Percentiles rank a stretch among this genome's conserved stretches.
Evolutionary conservation across 1,140 invertebrate genomes (phyloP).

Genomic region (Lasioglossum baleicum): DNA sequence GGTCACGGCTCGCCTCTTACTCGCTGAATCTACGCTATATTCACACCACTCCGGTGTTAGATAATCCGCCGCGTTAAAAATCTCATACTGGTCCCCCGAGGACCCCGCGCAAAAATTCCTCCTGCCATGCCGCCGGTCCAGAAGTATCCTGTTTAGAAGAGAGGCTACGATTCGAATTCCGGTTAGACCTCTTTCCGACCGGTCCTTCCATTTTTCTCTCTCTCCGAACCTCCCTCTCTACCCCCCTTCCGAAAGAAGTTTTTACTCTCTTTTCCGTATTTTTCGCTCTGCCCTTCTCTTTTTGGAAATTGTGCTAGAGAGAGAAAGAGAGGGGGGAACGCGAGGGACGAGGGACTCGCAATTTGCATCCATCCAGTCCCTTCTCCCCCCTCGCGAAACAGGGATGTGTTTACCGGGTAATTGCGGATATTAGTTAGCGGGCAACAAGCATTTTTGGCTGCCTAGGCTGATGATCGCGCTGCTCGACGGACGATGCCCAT

Average conservation of each 20-base stretch:
- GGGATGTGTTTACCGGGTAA: not conserved
- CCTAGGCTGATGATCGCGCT: not conserved
- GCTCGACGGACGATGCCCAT: not conserved
- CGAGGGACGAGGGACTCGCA: not conserved
- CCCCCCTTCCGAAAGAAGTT: not conserved
- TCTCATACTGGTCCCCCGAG: conserved; percentile 32
- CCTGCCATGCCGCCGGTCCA: not conserved
- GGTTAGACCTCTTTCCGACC: not conserved
- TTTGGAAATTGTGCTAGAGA: not conserved
- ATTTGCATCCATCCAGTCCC: not conserved
- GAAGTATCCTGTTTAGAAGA: conserved; percentile 2
- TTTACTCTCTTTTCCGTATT: not conserved
- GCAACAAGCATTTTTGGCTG: conserved; percentile 9
- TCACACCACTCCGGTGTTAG: conserved; percentile 64
- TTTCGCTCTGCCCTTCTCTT: not conserved
- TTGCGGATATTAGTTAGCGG: conserved; percentile 4
- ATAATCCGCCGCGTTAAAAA: conserved; percentile 71
- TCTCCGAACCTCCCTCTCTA: not conserved
- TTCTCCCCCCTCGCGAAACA: not conserved
- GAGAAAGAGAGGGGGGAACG: too few species aligned
- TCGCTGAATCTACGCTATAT: conserved; percentile 37
- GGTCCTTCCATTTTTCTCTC: not conserved
- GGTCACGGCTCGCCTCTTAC: conserved; percentile 15
- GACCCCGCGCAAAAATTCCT: conserved; percentile 41
- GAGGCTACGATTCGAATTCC: not conserved